Base-by-base conservation (phyloP, 2,113 vertebrate genomes). In the Hystrix brachyura region DNA sequence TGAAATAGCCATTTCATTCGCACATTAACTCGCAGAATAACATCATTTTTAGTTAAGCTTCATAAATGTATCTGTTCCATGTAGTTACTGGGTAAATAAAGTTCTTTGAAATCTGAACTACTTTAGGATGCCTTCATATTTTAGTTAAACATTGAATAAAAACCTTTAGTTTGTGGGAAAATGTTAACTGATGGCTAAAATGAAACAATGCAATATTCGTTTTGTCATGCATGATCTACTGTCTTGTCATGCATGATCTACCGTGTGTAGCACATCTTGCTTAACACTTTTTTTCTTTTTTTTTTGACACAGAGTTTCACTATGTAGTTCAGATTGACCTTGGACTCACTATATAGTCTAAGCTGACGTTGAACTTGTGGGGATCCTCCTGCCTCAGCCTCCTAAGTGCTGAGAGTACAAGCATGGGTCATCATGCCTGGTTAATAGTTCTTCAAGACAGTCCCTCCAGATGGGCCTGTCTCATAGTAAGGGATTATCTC, bases 101-200 rank as follows among this genome's bases (percentile, higher is more conserved):
- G 57, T 79, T 86, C 90, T 97, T 55, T 95, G 64, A 96, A 94
- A 95, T 96, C 67, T 93, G 76, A 82, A 43, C 38, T 89, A 78
- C 48, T 38, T 85, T 43, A 94, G 64, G 34, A 83, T 82, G 72
- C 18, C 6, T 93, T 96, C 64, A 71, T 60, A 48, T 86, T 95
- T 88, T 84, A 65, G 53, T 55, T 92, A 82, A 93, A 88, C 72
- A 85, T 43, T 53, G 13, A 2, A 57, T 57, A n/a, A 65, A 53
- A 57, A 3, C 10, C 43, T 88, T 51, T 57, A 72, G 67, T 67
- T 78, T 60, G 38, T 87, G 43, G 48, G 64, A 76, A 95, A 96
- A 76, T 80, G 80, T 79, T 95, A 96, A 96, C 83, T 96, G 87
- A 90, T 96, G 57, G 88, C 57, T 92, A n/a, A 93, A 83, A 95